Conservation (phyloP, 2,113 vertebrate species). For the Orientallactaga bullata region DNA sequence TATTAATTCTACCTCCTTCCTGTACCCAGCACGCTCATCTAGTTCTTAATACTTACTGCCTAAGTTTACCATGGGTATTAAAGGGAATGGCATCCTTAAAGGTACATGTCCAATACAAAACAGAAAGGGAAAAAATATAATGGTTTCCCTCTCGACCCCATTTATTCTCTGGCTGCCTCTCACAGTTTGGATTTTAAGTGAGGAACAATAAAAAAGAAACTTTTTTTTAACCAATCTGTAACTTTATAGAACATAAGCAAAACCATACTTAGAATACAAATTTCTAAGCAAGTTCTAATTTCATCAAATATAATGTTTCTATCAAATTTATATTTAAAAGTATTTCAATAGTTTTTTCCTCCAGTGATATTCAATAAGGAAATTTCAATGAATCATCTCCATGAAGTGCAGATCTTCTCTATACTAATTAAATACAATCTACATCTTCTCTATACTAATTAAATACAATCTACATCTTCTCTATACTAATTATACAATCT, state of each 20-base stretch:
- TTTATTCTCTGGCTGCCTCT: slow-evolving; percentile 17
- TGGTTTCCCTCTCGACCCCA: not conserved
- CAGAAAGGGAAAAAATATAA: not conserved
- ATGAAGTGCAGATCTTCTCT: not conserved
- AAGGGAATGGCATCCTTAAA: not conserved
- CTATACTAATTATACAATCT: not conserved
- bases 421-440: not conserved
- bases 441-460: not conserved
- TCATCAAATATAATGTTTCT: slow-evolving; percentile 20
- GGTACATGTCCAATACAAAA: not conserved
- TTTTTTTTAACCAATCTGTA: slow-evolving; percentile 1
- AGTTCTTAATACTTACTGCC: not conserved
- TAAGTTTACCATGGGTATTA: not conserved
- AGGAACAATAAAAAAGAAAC: slow-evolving; percentile 39
- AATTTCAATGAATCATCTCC: not conserved
- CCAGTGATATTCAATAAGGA: not conserved
- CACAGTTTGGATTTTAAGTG: not conserved
- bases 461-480: not conserved
- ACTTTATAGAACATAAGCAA: not conserved
- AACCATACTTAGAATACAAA: not conserved
- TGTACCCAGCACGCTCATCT: no score
- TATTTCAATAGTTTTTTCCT: slow-evolving; percentile 8
- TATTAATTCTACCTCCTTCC: not conserved
- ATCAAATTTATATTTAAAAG: not conserved
- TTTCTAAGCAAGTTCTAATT: slow-evolving; percentile 18